Evolutionary conservation across 2,888 invertebrate species (phyloP).

Genomic region (Macaria notata): DNA sequence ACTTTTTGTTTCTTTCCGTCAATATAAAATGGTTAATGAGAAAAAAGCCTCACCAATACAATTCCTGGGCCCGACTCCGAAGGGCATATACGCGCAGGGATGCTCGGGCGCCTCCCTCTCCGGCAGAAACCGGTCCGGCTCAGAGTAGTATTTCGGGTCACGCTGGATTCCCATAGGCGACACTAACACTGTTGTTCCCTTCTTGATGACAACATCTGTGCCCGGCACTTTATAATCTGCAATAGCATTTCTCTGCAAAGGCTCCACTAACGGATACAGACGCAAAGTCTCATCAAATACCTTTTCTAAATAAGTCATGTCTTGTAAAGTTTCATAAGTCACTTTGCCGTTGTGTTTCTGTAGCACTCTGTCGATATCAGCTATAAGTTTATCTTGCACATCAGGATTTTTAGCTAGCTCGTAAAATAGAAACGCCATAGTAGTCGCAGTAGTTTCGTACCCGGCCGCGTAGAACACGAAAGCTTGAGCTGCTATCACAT

Average conservation of each 20-base stretch:
- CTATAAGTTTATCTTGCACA: constrained; percentile 54
- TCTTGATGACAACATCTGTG: constrained; percentile 51
- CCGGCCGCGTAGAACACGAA: constrained; percentile 70
- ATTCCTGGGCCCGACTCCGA: constrained; percentile 65
- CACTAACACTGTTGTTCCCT: constrained; percentile 50
- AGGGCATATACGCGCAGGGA: constrained; percentile 61
- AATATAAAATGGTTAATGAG: no score
- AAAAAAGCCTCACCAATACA: constrained; percentile 58
- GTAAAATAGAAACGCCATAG: constrained; percentile 56
- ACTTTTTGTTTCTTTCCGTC: no score
- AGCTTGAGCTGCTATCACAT: constrained; percentile 59
- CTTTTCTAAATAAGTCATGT: constrained; percentile 62
- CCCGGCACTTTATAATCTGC: constrained; percentile 56
- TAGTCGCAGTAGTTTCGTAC: constrained; percentile 68
- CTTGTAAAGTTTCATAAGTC: constrained; percentile 57
- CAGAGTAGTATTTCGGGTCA: constrained; percentile 61
- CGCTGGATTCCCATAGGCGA: constrained; percentile 61
- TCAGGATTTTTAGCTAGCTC: constrained; percentile 57
- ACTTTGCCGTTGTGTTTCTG: constrained; percentile 48
- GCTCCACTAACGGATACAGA: constrained; percentile 65
- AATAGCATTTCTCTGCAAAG: constrained; percentile 54
- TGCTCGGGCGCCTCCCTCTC: constrained; percentile 41
- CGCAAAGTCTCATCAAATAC: constrained; percentile 64
- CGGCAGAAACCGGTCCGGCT: constrained; percentile 66
- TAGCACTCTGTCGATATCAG: constrained; percentile 51